Percentiles rank a stretch among this genome's conserved stretches.
Evolutionary conservation across 2,797 vertebrate genomes (phyloP).

Genomic region (Zenarchopterus dispar): DNA sequence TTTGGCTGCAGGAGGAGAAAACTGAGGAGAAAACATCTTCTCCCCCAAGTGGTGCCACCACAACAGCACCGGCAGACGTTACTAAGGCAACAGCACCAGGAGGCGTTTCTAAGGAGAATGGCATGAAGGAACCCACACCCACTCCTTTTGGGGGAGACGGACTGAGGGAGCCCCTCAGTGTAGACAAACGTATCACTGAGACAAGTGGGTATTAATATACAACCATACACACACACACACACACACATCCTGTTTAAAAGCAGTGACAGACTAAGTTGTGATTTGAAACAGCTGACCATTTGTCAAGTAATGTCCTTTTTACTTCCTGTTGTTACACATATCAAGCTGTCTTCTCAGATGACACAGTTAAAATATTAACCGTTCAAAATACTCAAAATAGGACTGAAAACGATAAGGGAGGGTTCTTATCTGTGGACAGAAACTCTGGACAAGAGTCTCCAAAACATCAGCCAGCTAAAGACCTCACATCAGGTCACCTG

Average conservation of each 20-base stretch:
- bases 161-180: conserved; percentile 87
- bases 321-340: not conserved
- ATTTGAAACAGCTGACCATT: conserved; percentile 1
- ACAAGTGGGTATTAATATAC: conserved; percentile 85
- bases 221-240: not conserved
- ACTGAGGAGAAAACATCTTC: conserved; percentile 75
- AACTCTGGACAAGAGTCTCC: not conserved
- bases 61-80: conserved; percentile 64
- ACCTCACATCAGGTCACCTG: not conserved
- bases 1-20: conserved; percentile 84
- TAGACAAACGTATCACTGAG: conserved; percentile 91
- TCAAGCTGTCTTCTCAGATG: not conserved
- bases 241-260: not conserved
- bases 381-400: not conserved
- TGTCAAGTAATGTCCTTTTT: too few relatives aligned
- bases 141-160: conserved; percentile 81
- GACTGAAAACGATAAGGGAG: not conserved
- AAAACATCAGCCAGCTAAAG: not conserved
- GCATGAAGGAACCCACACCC: conserved; percentile 79
- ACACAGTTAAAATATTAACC: not conserved
- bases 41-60: conserved; percentile 71
- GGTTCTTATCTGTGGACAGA: not conserved
- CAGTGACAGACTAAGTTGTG: not conserved
- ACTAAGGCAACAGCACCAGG: conserved; percentile 74
- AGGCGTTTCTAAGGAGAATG: conserved; percentile 83